Evolutionary conservation across 2,113 vertebrate genomes (phyloP).

Genomic region (Phyllopteryx taeniolatus): DNA sequence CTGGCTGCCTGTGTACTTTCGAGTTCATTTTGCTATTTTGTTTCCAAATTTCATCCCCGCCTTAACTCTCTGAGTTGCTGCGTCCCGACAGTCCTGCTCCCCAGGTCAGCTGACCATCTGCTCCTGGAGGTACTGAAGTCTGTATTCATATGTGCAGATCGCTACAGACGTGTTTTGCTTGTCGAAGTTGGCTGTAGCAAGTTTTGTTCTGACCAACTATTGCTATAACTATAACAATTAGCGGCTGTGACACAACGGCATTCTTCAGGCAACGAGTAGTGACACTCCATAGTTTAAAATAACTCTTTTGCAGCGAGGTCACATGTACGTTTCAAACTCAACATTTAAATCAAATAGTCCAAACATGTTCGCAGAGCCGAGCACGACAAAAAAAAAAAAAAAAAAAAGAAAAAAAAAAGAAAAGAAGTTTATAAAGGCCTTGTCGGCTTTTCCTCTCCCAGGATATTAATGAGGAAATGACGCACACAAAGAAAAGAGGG

Average conservation of each 20-base stretch:
- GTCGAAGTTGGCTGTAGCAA: too few species aligned
- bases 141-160: too few species aligned
- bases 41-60: too few species aligned
- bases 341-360: constrained; percentile 29
- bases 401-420: neutral
- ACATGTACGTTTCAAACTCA: constrained; percentile 24
- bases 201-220: too few species aligned
- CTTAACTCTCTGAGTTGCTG: too few species aligned
- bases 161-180: too few species aligned
- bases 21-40: too few species aligned
- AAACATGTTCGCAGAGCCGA: neutral
- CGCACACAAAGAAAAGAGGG: constrained; percentile 53
- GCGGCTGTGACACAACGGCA: constrained; percentile 61
- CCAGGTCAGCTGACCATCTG: too few species aligned
- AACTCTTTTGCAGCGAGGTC: constrained; percentile 5
- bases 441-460: constrained; percentile 66
- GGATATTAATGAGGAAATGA: constrained; percentile 79
- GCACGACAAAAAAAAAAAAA: neutral
- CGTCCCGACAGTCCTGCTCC: too few species aligned
- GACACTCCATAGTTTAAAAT: constrained; percentile 10
- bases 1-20: too few species aligned
- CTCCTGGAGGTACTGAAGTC: too few species aligned
- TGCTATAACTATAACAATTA: constrained; percentile 48
- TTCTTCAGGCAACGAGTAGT: constrained; percentile 41
- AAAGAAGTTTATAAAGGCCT: constrained; percentile 41